Base-by-base conservation (phyloP, 1,140 invertebrate species). In the Polypedilum pembai region DNA sequence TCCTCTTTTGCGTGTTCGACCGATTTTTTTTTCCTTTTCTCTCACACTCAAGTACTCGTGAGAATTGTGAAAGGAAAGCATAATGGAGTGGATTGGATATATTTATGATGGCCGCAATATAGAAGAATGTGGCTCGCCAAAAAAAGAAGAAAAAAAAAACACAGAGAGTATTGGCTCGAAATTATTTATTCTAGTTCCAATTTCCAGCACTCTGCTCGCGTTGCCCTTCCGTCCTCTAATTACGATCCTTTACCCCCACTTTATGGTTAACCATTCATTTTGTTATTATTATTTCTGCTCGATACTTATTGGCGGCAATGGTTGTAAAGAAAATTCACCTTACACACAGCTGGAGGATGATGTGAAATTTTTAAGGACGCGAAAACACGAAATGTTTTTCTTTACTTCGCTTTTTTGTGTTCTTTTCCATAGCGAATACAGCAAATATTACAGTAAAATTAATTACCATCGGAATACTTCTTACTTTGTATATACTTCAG, bases 1-100 rank as follows among this genome's bases (percentile, higher is more conserved):
- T 69, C 65, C 65, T 18, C 65, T 21, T 69, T 69, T 69, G 65
- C 65, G 65, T 69, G 65, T 18, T n/a, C 45, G 45, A n/a, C 45
- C 45, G n/a, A 4, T 56, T 56, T 56, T 56, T 45, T 8, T 8
- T 8, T 45, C 41, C 8, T 45, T 8, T 15, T 4, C n/a, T 56
- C 45, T 56, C n/a, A n/a, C 12, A 4, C 45, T 10, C 3, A 15
- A 56, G 45, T 12, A 33, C 24, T 33, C 24, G 5, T 33, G 24
- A 56, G 45, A 12, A 56, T n/a, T n/a, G 12, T n/a, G 8, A 45
- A 45, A 45, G 15, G n/a, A 1, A 56, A n/a, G 45, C 45, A 56
- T n/a, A 56, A 56, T 56, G 15, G 45, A n/a, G 45, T 56, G n/a
- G 24, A 33, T 33, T n/a, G 45, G 10, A 56, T 56, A 56, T n/a